A percentile compares a stretch with the other conserved stretches of the same genome.
phyloP scores from a whole-genome alignment of 2,113 vertebrate genomes.

The Vombatus ursinus region DNA sequence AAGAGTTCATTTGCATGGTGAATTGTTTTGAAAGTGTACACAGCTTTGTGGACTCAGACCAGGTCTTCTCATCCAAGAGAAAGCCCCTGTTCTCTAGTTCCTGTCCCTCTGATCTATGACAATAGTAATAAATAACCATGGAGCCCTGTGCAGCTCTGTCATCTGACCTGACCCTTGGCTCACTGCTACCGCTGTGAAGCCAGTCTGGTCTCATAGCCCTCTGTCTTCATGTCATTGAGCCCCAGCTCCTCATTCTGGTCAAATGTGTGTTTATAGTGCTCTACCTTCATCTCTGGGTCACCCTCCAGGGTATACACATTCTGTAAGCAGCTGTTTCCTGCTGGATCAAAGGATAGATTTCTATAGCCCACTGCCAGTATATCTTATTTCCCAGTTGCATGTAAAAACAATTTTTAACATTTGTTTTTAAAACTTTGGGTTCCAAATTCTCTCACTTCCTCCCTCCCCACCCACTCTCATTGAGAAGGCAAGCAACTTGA shows the following conservation, averaged over 20 bases:
- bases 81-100: not conserved
- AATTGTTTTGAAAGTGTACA: constrained; percentile 20
- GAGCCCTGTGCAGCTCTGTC: not conserved
- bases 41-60: too few relatives aligned
- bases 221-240: constrained; percentile 95
- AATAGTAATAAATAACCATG: constrained; percentile 17
- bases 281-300: constrained; percentile 91
- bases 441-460: too few relatives aligned
- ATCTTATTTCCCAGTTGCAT: too few relatives aligned
- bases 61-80: not conserved
- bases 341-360: too few relatives aligned
- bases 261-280: constrained; percentile 89
- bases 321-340: too few relatives aligned
- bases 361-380: too few relatives aligned
- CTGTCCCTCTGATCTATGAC: not conserved
- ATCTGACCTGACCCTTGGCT: accelerated
- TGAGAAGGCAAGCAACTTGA: too few relatives aligned
- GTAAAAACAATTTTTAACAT: too few relatives aligned
- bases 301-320: constrained; percentile 94
- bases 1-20: not conserved
- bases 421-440: too few relatives aligned
- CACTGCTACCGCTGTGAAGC: constrained; percentile 68
- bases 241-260: constrained; percentile 97
- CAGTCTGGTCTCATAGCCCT: constrained; percentile 83
- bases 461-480: too few relatives aligned